Percentiles rank a stretch among this genome's conserved stretches.
These are phyloP conservation scores for Melanostigma gelatinosum DNA, from an alignment of 2,113 vertebrate genomes.

Conservation along the genomic window DNA sequence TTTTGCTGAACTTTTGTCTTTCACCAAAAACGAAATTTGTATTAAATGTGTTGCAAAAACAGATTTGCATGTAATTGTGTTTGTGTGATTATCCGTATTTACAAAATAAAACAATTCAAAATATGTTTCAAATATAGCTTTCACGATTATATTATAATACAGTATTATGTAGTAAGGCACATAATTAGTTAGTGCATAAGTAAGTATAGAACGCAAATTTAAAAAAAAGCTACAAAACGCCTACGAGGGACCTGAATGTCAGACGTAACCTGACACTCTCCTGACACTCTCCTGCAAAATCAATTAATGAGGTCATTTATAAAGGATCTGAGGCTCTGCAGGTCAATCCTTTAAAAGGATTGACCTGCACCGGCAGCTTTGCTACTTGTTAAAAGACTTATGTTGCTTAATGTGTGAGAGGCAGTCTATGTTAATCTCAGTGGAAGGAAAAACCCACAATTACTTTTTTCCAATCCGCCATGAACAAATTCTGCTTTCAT, in stretches of 20 bases:
- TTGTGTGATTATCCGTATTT: background rate
- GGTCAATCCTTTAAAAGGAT: slow-evolving; percentile 74
- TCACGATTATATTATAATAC: background rate
- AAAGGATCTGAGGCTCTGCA: too few species aligned
- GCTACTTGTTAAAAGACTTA: slow-evolving; percentile 50
- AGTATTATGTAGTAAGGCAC: background rate
- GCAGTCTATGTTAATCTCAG: slow-evolving; percentile 12
- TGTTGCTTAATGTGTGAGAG: slow-evolving; percentile 29
- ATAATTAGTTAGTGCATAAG: background rate
- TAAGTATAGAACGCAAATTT: background rate
- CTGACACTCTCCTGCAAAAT: slow-evolving; percentile 64
- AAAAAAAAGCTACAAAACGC: background rate
- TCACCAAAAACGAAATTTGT: background rate
- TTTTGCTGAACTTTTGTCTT: background rate
- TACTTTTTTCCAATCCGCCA: too few species aligned
- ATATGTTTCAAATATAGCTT: background rate
- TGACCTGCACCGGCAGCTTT: slow-evolving; percentile 61
- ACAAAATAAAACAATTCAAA: background rate
- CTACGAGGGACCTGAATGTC: slow-evolving; percentile 28
- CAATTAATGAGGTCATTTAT: slow-evolving; percentile 80
- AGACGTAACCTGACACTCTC: slow-evolving; percentile 71
- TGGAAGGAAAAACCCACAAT: background rate
- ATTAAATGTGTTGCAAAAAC: background rate
- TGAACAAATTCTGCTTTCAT: too few species aligned
- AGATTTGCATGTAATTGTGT: background rate